Base-by-base conservation (phyloP, 2,113 vertebrate genomes). In the Zosterops borbonicus region DNA sequence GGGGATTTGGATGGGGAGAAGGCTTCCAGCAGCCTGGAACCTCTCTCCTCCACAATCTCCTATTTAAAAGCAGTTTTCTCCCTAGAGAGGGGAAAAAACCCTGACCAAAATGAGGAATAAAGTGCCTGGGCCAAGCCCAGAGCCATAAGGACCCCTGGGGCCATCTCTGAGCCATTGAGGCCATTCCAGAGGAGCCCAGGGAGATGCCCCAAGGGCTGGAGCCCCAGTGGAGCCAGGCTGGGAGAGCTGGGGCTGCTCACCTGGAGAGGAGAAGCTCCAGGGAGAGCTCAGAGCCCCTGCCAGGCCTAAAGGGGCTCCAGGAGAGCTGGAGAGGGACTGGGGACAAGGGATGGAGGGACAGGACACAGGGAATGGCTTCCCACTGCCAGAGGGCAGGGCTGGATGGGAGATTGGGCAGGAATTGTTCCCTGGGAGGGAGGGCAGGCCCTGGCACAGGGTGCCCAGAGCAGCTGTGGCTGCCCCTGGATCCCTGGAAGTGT, bases 91-190 rank as follows among this genome's bases (percentile, higher is more conserved):
- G 33, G 47, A 9, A 63, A 59, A 63, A 47, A 11, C 10, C 21
- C 42, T 11, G 18, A 42, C 24, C 47, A 44, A 86, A 93, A 15
- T 29, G 31, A 47, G 21, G 18, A 74, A 24, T 27, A 3, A 52
- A 70, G 41, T 10, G 37, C 63, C 35, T 21, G 35, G 11, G 13
- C 3, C 6, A 2, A 9, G 2, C 11, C 49, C 46, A 16, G 6
- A 59, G 49, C 15, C 7, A 1, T 4, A 10, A 59, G 47, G n/a
- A 53, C 18, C 8, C 39, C 37, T 13, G 4, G 0, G 0, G 4
- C 23, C 79, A 9, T 5, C 50, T 28, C 75, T 10, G 69, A 14
- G 12, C 42, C 5, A 1, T 22, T 4, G 41, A 22, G n/a, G 58
- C 39, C 24, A 55, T 2, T 55, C 65, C 65, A 55, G 62, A 29